phyloP scores from a whole-genome alignment of 1,140 invertebrate genomes.

The Listronotus oregonensis region DNA sequence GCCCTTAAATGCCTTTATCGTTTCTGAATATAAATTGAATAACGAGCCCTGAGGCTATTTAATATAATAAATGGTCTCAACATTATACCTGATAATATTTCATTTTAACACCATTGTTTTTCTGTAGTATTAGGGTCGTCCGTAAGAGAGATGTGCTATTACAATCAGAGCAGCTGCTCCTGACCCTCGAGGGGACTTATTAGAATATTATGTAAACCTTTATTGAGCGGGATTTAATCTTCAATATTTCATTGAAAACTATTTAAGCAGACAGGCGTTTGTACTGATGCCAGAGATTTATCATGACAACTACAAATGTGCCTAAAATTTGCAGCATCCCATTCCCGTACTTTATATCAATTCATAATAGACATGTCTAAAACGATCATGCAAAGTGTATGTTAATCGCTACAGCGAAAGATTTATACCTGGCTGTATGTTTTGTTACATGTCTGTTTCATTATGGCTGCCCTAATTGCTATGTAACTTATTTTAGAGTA shows the following conservation, averaged over 20 bases:
- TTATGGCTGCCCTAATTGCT: too few species aligned
- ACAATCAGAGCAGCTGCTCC: background rate
- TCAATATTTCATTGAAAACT: constrained; percentile 30
- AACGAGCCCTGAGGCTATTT: constrained; percentile 14
- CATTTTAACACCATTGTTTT: constrained; percentile 20
- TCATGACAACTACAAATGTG: constrained; percentile 33
- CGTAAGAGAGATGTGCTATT: constrained; percentile 1
- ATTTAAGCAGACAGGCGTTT: constrained; percentile 13
- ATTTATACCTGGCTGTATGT: constrained; percentile 16
- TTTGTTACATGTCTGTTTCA: too few species aligned
- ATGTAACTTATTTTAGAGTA: too few species aligned
- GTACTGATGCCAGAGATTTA: constrained; percentile 30
- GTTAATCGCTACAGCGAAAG: constrained; percentile 17
- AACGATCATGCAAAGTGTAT: constrained; percentile 33
- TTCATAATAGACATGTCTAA: constrained; percentile 33
- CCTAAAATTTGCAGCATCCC: constrained; percentile 32
- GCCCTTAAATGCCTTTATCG: constrained; percentile 9
- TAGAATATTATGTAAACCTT: constrained; percentile 19
- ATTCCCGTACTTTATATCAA: constrained; percentile 26
- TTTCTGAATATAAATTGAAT: constrained; percentile 24
- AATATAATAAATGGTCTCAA: constrained; percentile 17
- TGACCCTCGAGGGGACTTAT: constrained; percentile 10
- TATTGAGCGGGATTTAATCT: constrained; percentile 28
- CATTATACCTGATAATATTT: constrained; percentile 27
- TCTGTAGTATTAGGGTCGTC: constrained; percentile 1